Base-by-base conservation (phyloP, 2,797 vertebrate species). In the Harpagifer antarcticus region DNA sequence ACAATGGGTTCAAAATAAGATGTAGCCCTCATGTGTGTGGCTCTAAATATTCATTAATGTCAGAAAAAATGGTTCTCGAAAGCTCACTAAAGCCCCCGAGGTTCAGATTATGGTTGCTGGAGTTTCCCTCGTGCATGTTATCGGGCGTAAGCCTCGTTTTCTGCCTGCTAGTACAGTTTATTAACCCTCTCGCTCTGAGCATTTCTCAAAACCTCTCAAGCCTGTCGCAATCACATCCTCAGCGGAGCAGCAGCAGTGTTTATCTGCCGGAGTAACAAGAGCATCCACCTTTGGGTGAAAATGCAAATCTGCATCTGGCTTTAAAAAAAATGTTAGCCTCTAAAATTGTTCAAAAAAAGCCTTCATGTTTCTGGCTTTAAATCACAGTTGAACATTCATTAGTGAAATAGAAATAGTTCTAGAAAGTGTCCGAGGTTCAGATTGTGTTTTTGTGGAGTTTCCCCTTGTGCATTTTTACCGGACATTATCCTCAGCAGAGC, bases 91-190 rank as follows among this genome's bases (percentile, higher is more conserved):
- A 27, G 44, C 61, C 20, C 63, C 42, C 0, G 50, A 61, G 74
- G 68, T 61, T 59, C n/a, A 3, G 23, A 0, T 61, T 44, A 63
- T 69, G 72, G 69, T 40, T 69, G 61, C 37, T 6, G 33, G 56
- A 63, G 37, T 37, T 40, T 48, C 74, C 59, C 13, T 23, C 3
- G 54, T 23, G 52, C 9, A 27, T 40, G 4, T 9, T 4, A 52
- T 37, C 43, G 1, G 19, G 14, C 43, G 9, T 12, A 17, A 0
- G 5, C 19, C 71, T 54, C 33, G 19, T 2, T 68, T 60, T 49
- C 68, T 53, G n/a, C 47, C 3, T 7, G 7, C 5, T 5, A 7
- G 33, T 33, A 37, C 33, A 37, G 33, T 37, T 37, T 37, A 37
- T 37, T 37, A 37, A 2, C 53, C 40, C 10, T 14, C 33, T 37